These are phyloP conservation scores for Cyphomyrmex costatus DNA, from an alignment of 1,140 invertebrate species.

Conservation along the genomic window DNA sequence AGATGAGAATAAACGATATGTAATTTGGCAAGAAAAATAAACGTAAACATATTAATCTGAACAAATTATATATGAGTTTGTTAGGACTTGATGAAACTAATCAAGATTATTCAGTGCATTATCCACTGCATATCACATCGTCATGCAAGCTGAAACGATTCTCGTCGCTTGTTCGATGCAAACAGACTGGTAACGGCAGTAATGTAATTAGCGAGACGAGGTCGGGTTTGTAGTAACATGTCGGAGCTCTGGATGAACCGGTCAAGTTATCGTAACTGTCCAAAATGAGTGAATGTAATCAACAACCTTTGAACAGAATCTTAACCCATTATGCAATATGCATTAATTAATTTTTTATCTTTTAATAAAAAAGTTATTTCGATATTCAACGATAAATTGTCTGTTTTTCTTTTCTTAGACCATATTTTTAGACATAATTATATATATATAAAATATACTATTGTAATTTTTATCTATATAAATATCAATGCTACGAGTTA, in stretches of 20 bases:
- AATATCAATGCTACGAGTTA: background rate
- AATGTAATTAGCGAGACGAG: constrained; percentile 72
- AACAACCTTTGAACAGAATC: constrained; percentile 71
- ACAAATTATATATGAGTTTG: constrained; percentile 17
- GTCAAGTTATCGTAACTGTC: constrained; percentile 73
- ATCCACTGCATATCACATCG: constrained; percentile 27
- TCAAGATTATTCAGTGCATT: constrained; percentile 41
- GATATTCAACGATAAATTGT: background rate
- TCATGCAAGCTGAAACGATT: constrained; percentile 46
- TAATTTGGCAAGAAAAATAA: background rate
- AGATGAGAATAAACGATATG: background rate
- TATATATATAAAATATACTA: background rate
- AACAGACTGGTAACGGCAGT: constrained; percentile 54
- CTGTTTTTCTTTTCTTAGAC: background rate
- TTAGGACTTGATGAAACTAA: constrained; percentile 48
- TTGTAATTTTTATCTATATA: background rate
- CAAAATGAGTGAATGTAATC: constrained; percentile 78
- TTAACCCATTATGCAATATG: constrained; percentile 26
- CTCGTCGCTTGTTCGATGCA: constrained; percentile 51
- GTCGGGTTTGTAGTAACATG: constrained; percentile 74
- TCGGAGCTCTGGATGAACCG: constrained; percentile 65
- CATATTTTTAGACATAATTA: background rate
- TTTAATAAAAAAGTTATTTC: background rate
- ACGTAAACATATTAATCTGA: background rate
- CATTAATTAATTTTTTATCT: constrained; percentile 21